A percentile compares a stretch with the other conserved stretches of the same genome.
Evolutionary conservation across 2,113 vertebrate species (phyloP).

Genomic region (Puntigrus tetrazona): DNA sequence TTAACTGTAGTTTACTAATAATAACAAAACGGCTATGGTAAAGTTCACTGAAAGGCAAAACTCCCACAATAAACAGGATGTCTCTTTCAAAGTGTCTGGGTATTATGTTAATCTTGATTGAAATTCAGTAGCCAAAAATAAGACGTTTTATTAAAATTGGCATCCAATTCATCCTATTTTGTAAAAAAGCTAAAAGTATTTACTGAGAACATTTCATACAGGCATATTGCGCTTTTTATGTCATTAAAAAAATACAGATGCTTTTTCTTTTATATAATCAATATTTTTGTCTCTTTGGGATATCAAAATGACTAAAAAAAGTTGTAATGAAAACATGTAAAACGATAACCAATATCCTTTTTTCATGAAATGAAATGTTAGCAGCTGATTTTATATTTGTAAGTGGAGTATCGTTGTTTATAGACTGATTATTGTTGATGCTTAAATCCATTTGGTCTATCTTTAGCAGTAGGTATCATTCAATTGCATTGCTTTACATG

Average conservation of each 20-base stretch:
- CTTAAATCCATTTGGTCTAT: background rate
- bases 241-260: too few species aligned
- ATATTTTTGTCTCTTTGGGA: too few species aligned
- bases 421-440: background rate
- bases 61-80: conserved; percentile 29
- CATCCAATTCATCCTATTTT: background rate
- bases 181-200: background rate
- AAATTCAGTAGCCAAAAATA: background rate
- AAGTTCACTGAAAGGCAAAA: background rate
- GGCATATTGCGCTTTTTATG: too few species aligned
- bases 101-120: background rate
- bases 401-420: background rate
- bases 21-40: conserved; percentile 1
- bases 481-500: background rate
- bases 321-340: background rate
- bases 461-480: background rate
- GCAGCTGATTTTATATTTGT: background rate
- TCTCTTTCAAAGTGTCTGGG: background rate
- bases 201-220: background rate
- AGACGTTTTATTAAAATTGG: background rate
- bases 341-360: background rate
- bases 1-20: conserved; percentile 7
- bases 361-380: background rate
- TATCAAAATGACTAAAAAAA: background rate
- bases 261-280: background rate